Evolutionary conservation across 2,797 vertebrate species (phyloP).

Genomic region (Micrastur ruficollis): DNA sequence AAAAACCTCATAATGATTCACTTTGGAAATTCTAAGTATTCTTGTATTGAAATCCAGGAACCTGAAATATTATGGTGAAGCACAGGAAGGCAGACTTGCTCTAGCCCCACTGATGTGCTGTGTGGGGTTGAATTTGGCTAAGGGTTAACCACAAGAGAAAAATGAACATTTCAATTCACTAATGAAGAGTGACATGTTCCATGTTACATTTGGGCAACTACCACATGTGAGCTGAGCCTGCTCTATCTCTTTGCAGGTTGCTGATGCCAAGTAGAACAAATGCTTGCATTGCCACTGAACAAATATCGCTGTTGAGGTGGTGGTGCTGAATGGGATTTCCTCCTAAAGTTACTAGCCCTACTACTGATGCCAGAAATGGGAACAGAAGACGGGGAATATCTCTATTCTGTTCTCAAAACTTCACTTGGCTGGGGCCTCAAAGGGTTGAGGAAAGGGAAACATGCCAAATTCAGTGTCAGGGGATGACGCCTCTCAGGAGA

Average conservation of each 20-base stretch:
- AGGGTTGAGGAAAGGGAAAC: not conserved
- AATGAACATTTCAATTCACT: not conserved
- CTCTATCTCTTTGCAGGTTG: not conserved
- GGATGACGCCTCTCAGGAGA: not conserved
- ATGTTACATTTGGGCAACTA: not conserved
- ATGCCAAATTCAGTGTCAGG: not conserved
- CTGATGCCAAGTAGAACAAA: not conserved
- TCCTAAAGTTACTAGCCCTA: not conserved
- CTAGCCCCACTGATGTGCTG: not conserved
- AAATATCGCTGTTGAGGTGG: not conserved
- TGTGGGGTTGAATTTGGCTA: not conserved
- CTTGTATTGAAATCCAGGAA: not conserved
- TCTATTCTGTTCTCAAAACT: not conserved
- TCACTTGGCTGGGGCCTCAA: not conserved
- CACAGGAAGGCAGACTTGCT: not conserved
- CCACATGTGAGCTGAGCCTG: not conserved
- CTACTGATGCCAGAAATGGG: not conserved
- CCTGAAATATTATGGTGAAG: not conserved
- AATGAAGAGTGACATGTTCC: not conserved
- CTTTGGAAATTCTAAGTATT: not conserved
- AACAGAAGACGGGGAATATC: not conserved
- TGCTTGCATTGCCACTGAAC: not conserved
- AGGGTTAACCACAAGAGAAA: not conserved
- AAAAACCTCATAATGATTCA: not conserved
- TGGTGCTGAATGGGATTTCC: not conserved